phyloP scores from a whole-genome alignment of 2,113 vertebrate species.

The Labrus mixtus region DNA sequence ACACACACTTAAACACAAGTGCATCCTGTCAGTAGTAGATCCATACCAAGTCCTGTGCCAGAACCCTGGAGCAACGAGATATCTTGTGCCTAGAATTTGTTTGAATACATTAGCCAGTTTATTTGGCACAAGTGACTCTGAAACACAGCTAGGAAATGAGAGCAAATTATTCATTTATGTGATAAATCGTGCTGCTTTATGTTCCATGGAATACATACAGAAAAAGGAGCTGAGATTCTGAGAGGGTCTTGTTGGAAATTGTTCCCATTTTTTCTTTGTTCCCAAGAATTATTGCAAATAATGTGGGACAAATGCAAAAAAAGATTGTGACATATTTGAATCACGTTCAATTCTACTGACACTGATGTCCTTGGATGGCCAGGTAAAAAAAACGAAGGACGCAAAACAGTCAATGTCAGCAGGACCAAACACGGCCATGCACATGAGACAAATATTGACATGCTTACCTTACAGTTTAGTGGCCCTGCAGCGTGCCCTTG shows the following conservation, averaged over 20 bases:
- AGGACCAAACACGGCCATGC: neutral
- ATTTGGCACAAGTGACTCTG: conserved; percentile 36
- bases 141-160: conserved; percentile 47
- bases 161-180: conserved; percentile 41
- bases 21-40: conserved; percentile 68
- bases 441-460: conserved; percentile 47
- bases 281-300: neutral
- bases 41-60: conserved; percentile 64
- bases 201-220: neutral
- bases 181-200: conserved; percentile 11
- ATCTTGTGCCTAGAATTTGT: conserved; percentile 42
- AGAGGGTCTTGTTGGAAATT: neutral
- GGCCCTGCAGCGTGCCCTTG: conserved; percentile 53
- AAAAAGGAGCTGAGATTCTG: neutral
- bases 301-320: neutral
- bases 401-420: conserved; percentile 24
- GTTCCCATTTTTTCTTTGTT: neutral
- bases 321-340: neutral
- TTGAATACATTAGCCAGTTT: conserved; percentile 49
- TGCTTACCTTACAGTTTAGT: conserved; percentile 57
- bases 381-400: neutral
- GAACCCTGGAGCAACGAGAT: conserved; percentile 49
- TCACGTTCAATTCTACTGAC: neutral
- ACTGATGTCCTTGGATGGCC: neutral
- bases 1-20: conserved; percentile 46